A percentile compares a stretch with the other conserved stretches of the same genome.
Evolutionary conservation across 2,797 vertebrate genomes (phyloP).

Genomic region (Prionace glauca): DNA sequence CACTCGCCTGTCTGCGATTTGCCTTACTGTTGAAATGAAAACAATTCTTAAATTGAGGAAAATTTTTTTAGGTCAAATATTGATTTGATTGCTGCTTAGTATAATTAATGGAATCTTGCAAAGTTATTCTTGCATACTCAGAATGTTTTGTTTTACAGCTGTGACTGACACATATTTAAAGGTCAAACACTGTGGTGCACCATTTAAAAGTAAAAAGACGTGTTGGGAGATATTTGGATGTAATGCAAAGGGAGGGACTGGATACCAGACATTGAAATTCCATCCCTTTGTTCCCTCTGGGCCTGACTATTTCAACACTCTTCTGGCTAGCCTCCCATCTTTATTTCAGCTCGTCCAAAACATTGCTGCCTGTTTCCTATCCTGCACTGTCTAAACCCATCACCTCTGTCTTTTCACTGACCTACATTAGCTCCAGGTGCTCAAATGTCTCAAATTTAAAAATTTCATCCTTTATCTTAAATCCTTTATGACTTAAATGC

Average conservation of each 20-base stretch:
- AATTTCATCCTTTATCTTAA: not conserved
- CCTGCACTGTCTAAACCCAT: not conserved
- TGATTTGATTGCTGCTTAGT: not conserved
- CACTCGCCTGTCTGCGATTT: not conserved
- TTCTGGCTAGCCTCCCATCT: not conserved
- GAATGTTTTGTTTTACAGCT: not conserved
- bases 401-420: not conserved
- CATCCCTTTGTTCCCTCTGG: not conserved
- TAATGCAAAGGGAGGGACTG: not conserved
- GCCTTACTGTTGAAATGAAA: not conserved
- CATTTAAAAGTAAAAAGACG: not conserved
- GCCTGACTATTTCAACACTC: not conserved
- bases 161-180: not conserved
- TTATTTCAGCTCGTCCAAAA: not conserved
- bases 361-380: not conserved
- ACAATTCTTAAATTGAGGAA: not conserved
- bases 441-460: not conserved
- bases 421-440: not conserved
- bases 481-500: not conserved
- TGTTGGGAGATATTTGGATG: not conserved
- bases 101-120: not conserved
- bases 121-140: not conserved
- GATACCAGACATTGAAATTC: not conserved
- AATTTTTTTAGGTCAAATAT: not conserved
- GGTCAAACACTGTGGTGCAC: not conserved